Percentiles rank a stretch among this genome's conserved stretches.
Conservation (phyloP, 2,888 invertebrate genomes). For the Tetanocera ferruginea region DNA sequence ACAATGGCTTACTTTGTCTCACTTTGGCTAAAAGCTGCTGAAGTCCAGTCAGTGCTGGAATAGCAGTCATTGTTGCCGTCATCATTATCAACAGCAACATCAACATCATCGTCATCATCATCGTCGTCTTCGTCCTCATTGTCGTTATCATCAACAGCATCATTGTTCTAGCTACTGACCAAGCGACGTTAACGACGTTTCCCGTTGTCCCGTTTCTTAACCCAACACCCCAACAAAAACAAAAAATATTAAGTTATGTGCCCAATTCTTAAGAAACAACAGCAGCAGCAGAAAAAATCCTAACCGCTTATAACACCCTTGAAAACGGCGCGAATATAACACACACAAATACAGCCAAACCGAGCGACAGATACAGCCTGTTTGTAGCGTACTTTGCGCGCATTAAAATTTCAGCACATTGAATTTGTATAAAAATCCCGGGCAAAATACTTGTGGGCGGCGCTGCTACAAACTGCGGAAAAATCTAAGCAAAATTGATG, state of each 20-base stretch:
- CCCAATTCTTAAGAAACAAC: neutral
- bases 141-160: neutral
- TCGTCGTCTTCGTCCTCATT: neutral
- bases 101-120: neutral
- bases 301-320: conserved; percentile 37
- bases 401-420: conserved; percentile 31
- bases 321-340: neutral
- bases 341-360: neutral
- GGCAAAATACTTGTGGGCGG: neutral
- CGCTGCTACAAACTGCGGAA: neutral
- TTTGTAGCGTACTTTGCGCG: neutral
- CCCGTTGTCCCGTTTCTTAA: neutral
- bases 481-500: too few relatives aligned
- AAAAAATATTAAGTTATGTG: conserved; percentile 10
- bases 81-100: neutral
- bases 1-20: neutral
- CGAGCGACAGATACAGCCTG: neutral
- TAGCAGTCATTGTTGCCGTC: neutral
- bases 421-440: conserved; percentile 27
- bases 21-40: neutral
- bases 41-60: too few relatives aligned
- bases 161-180: neutral
- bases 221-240: neutral
- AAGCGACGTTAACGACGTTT: neutral
- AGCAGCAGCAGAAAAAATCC: neutral